Percentiles rank a stretch among this genome's conserved stretches.
phyloP scores from a whole-genome alignment of 2,113 vertebrate species.

The Bagarius yarrelli region DNA sequence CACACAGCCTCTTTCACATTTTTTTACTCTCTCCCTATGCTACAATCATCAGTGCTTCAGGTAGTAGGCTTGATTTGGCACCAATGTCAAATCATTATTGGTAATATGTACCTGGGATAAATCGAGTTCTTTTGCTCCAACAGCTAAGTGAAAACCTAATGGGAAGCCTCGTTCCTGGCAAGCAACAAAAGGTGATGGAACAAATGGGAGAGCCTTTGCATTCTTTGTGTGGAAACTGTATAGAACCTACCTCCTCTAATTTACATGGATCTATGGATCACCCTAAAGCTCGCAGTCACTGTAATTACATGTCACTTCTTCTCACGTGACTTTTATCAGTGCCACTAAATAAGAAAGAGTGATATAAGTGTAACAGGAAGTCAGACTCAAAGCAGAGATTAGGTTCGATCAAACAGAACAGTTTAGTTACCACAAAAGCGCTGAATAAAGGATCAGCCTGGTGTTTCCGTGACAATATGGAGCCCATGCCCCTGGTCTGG shows the following conservation, averaged over 20 bases:
- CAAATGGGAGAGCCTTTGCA: background rate
- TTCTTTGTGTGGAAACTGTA: background rate
- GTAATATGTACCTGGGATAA: constrained; percentile 49
- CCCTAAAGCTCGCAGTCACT: constrained; percentile 42
- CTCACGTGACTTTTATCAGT: constrained; percentile 47
- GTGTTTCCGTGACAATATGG: too few species aligned
- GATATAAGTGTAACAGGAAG: too few species aligned
- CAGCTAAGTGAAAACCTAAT: constrained; percentile 50
- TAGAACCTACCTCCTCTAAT: constrained; percentile 15
- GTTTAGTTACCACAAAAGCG: too few species aligned
- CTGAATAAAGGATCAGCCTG: too few species aligned
- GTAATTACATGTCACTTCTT: constrained; percentile 62
- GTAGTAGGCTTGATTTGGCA: constrained; percentile 27
- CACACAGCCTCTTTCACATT: background rate
- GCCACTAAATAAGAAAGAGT: constrained; percentile 36
- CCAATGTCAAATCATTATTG: constrained; percentile 46
- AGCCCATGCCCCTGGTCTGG: constrained; percentile 35
- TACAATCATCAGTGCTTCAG: constrained; percentile 31
- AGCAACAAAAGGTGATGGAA: constrained; percentile 12
- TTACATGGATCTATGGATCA: constrained; percentile 6
- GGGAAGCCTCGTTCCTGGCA: constrained; percentile 43
- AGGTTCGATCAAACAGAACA: too few species aligned
- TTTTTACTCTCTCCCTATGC: constrained; percentile 5
- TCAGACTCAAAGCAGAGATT: too few species aligned
- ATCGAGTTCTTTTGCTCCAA: constrained; percentile 36